phyloP scores from a whole-genome alignment of 2,113 vertebrate species.

The Crocuta crocuta region DNA sequence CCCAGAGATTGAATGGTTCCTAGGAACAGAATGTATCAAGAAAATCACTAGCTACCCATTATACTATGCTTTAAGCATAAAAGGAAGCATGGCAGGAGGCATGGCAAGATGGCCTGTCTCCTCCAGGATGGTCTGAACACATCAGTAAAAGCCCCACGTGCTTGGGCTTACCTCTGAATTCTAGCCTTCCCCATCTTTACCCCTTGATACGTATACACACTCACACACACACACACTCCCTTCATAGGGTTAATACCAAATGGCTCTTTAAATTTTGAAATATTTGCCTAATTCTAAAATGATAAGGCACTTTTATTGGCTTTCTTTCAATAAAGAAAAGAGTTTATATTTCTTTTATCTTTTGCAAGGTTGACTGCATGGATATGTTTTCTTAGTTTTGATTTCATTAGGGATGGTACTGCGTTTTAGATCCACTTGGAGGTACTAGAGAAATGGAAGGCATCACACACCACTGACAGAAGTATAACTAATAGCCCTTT shows the following conservation, averaged over 20 bases:
- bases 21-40: not conserved
- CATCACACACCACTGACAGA: not conserved
- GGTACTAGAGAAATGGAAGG: not conserved
- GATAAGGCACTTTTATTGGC: not conserved
- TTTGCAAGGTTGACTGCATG: not conserved
- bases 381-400: not conserved
- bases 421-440: not conserved
- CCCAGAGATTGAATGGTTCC: slow-evolving; percentile 10
- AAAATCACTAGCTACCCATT: not conserved
- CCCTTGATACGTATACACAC: not conserved
- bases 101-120: not conserved
- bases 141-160: not conserved
- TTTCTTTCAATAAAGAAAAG: not conserved
- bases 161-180: not conserved
- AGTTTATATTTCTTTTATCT: not conserved
- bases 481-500: not conserved
- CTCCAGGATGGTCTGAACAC: not conserved
- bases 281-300: not conserved
- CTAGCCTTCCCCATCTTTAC: too few relatives aligned
- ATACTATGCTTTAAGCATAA: not conserved
- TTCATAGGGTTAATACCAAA: not conserved
- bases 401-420: not conserved
- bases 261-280: not conserved
- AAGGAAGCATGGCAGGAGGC: accelerated
- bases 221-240: too few relatives aligned